Conservation (phyloP, 2,797 vertebrate species). For the Ambastaia sidthimunki region DNA sequence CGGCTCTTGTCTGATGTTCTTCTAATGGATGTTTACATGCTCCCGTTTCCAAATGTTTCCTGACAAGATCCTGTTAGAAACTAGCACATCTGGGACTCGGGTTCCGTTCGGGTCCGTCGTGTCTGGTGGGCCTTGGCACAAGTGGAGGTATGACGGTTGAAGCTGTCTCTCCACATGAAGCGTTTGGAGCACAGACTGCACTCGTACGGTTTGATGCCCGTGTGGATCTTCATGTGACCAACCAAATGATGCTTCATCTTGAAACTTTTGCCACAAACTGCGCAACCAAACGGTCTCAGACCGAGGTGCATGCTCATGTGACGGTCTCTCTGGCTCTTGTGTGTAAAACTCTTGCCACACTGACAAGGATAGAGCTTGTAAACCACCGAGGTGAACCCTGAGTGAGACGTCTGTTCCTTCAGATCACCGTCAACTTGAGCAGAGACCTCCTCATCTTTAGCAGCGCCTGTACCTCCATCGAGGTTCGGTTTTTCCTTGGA, state of each 20-base stretch:
- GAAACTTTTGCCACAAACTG: conserved; percentile 88
- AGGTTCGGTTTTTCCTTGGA: conserved; percentile 60
- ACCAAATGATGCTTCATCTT: conserved; percentile 92
- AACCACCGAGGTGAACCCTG: conserved; percentile 80
- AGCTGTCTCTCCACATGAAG: conserved; percentile 91
- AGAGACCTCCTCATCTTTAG: conserved; percentile 73
- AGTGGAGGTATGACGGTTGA: conserved; percentile 85
- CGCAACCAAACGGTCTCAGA: conserved; percentile 85
- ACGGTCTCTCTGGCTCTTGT: conserved; percentile 87
- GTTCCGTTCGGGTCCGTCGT: conserved; percentile 74
- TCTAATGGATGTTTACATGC: background rate
- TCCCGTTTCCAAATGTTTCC: background rate
- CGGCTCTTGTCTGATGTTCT: background rate
- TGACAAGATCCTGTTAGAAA: background rate
- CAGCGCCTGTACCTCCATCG: conserved; percentile 69
- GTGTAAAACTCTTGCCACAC: conserved; percentile 87
- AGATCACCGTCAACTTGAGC: conserved; percentile 63
- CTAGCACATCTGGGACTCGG: conserved; percentile 69
- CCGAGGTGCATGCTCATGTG: conserved; percentile 90
- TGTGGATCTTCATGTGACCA: conserved; percentile 90
- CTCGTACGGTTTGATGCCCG: conserved; percentile 86
- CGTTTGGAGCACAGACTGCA: conserved; percentile 87
- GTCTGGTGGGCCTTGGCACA: conserved; percentile 84
- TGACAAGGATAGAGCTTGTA: conserved; percentile 89
- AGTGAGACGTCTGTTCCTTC: conserved; percentile 82